Percentiles rank a stretch among this genome's conserved stretches.
These are phyloP conservation scores for Rhynchopsitta pachyrhyncha DNA, from an alignment of 2,113 vertebrate species.

Conservation along the genomic window DNA sequence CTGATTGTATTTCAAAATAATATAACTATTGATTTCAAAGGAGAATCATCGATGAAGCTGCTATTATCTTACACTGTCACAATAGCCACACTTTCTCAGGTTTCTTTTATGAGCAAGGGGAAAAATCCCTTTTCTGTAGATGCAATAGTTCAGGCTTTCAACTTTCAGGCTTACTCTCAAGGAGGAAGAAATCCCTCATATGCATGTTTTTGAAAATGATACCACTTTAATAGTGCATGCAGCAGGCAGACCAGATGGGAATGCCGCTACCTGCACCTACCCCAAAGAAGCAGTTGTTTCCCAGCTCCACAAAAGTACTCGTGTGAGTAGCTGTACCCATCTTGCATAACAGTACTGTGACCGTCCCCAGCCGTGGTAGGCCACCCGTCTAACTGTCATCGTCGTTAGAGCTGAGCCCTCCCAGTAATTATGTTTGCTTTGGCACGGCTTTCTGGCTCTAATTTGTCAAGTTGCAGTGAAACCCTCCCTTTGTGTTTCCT, in stretches of 20 bases:
- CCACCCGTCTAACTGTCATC: background rate
- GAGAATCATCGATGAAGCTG: slow-evolving; percentile 11
- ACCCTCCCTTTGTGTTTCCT: slow-evolving; percentile 74
- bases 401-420: slow-evolving; percentile 28
- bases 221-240: background rate
- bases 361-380: background rate
- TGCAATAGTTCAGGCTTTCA: slow-evolving; percentile 36
- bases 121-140: slow-evolving; percentile 40
- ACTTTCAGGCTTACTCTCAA: slow-evolving; percentile 28
- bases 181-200: background rate
- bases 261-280: background rate
- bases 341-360: background rate
- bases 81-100: slow-evolving; percentile 52
- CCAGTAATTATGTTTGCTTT: slow-evolving; percentile 62
- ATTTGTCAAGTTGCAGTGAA: slow-evolving; percentile 61
- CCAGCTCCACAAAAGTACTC: rapidly evolving
- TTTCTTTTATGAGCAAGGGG: slow-evolving; percentile 48
- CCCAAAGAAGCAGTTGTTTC: background rate
- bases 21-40: slow-evolving; percentile 65
- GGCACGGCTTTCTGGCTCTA: slow-evolving; percentile 58
- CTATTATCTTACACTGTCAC: slow-evolving; percentile 52
- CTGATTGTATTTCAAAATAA: slow-evolving; percentile 51
- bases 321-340: background rate
- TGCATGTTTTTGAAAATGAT: background rate
- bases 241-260: background rate